Conservation (phyloP, 2,888 invertebrate species). For the Amphipyra berbera region DNA sequence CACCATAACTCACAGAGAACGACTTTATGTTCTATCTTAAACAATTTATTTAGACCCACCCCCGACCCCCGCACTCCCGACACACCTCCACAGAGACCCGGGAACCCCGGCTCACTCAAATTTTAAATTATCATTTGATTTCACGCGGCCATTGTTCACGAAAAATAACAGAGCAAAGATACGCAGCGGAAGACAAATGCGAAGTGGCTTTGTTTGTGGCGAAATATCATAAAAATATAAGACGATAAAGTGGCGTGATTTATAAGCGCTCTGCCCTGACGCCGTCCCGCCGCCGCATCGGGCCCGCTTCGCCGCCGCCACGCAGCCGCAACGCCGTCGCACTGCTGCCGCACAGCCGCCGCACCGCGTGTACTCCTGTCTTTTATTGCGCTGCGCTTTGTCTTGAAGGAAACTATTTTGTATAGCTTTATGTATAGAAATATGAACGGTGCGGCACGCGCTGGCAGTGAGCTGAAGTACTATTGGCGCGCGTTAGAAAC, state of each 20-base stretch:
- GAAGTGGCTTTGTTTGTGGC: conserved; percentile 79
- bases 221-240: conserved; percentile 81
- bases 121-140: conserved; percentile 83
- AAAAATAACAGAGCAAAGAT: conserved; percentile 75
- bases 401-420: conserved; percentile 45
- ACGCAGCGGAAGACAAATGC: conserved; percentile 77
- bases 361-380: conserved; percentile 8
- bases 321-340: background rate
- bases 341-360: background rate
- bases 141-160: conserved; percentile 73
- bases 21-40: conserved; percentile 69
- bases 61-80: conserved; percentile 16
- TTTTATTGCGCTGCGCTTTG: conserved; percentile 39
- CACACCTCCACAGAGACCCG: conserved; percentile 17
- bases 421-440: conserved; percentile 36
- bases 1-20: conserved; percentile 66
- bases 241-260: conserved; percentile 79
- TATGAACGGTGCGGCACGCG: conserved; percentile 5
- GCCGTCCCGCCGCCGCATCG: conserved; percentile 4
- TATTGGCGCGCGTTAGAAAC: conserved; percentile 1
- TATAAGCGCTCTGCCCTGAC: conserved; percentile 56
- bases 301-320: conserved; percentile 3
- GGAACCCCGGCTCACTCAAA: conserved; percentile 64
- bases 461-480: conserved; percentile 21
- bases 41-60: conserved; percentile 68